These are phyloP conservation scores for Eulemur coronatus DNA, from an alignment of 2,797 vertebrate species.

Conservation along the genomic window DNA sequence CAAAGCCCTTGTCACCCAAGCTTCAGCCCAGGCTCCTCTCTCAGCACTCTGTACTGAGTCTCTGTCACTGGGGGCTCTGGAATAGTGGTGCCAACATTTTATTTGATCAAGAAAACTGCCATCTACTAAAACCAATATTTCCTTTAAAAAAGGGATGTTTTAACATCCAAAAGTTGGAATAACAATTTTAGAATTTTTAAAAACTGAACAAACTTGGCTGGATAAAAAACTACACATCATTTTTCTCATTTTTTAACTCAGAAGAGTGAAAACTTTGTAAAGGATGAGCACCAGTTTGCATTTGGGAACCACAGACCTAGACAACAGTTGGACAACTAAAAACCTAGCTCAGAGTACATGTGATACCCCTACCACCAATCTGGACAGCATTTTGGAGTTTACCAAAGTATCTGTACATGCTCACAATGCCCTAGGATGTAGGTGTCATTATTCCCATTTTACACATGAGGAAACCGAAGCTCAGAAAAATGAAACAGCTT, in stretches of 20 bases:
- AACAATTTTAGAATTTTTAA: slow-evolving; percentile 32
- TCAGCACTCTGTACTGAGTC: background rate
- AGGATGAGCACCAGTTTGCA: background rate
- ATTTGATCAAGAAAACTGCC: background rate
- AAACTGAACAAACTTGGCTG: slow-evolving; percentile 13
- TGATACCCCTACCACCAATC: background rate
- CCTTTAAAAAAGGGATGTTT: slow-evolving; percentile 24
- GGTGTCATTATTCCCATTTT: slow-evolving; percentile 3
- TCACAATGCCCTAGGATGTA: background rate
- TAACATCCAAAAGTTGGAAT: slow-evolving; percentile 13
- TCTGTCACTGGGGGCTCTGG: background rate
- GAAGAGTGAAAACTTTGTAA: slow-evolving; percentile 22
- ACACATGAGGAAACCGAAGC: background rate
- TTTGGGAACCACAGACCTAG: background rate
- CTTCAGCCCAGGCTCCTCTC: background rate
- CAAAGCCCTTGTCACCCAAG: background rate
- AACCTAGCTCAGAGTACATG: background rate
- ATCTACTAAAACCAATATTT: slow-evolving; percentile 13
- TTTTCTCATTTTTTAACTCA: slow-evolving; percentile 33
- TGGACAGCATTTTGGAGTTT: background rate
- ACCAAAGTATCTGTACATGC: background rate
- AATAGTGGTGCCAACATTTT: background rate
- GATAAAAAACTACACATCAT: background rate
- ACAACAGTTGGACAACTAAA: background rate
- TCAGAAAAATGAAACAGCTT: slow-evolving; percentile 45